A percentile compares a stretch with the other conserved stretches of the same genome.
These are phyloP conservation scores for Drosophila persimilis DNA, from an alignment of 1,140 invertebrate genomes.

Conservation along the genomic window DNA sequence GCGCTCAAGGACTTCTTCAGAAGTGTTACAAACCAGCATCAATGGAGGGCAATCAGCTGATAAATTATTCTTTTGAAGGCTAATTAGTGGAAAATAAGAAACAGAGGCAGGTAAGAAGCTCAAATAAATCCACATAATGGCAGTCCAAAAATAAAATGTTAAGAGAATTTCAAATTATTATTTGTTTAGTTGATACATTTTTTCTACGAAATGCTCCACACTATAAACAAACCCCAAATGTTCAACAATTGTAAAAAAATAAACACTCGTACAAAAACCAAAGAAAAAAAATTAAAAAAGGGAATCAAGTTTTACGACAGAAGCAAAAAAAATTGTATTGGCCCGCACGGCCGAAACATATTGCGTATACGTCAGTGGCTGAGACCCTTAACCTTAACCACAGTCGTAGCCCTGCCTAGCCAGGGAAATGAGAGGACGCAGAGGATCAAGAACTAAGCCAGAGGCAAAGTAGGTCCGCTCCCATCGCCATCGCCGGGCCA, in stretches of 20 bases:
- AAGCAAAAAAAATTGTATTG: conserved; percentile 41
- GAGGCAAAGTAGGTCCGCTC: neutral
- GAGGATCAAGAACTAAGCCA: conserved; percentile 44
- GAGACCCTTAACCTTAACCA: neutral
- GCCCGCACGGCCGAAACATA: conserved; percentile 50
- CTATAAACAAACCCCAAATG: conserved; percentile 23
- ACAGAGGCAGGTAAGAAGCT: too few species aligned
- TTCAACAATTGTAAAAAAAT: conserved; percentile 29
- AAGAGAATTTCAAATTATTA: neutral
- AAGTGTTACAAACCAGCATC: too few species aligned
- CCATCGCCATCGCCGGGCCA: conserved; percentile 2
- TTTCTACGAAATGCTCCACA: conserved; percentile 15
- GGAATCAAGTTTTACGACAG: conserved; percentile 21
- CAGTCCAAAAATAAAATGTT: neutral
- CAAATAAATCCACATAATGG: too few species aligned
- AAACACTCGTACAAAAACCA: conserved; percentile 33
- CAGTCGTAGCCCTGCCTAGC: neutral
- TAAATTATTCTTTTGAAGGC: too few species aligned
- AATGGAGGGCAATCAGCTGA: too few species aligned
- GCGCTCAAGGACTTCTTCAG: too few species aligned
- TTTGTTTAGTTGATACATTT: neutral
- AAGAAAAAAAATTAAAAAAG: conserved; percentile 16
- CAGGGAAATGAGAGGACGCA: conserved; percentile 9
- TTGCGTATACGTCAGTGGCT: conserved; percentile 32
- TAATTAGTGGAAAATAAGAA: too few species aligned